Percentiles rank a stretch among this genome's conserved stretches.
These are phyloP conservation scores for Odontomachus brunneus DNA, from an alignment of 1,140 invertebrate species.

Conservation along the genomic window DNA sequence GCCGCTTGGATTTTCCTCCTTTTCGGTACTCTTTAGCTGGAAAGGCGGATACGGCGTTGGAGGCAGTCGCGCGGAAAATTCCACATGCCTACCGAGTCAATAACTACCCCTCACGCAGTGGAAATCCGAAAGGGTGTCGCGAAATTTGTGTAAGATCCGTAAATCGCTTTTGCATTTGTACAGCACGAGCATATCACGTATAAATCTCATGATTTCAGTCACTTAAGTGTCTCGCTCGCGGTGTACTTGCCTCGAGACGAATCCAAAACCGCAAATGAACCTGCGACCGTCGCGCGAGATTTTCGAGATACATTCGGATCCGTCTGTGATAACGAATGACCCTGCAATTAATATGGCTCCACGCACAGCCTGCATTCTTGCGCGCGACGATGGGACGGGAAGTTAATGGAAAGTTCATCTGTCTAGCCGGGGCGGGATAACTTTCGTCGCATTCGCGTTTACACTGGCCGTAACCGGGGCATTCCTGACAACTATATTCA, in stretches of 20 bases:
- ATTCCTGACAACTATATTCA: slow-evolving; percentile 67
- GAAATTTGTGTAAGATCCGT: no score
- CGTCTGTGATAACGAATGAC: no score
- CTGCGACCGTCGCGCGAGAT: neutral
- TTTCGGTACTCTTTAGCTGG: neutral
- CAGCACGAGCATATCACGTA: no score
- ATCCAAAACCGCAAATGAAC: no score
- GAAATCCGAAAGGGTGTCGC: no score
- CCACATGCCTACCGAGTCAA: neutral
- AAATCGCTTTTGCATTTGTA: no score
- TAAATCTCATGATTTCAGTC: no score
- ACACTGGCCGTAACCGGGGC: neutral
- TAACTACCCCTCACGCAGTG: neutral
- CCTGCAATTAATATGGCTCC: neutral
- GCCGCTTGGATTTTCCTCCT: slow-evolving; percentile 38
- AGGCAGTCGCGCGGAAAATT: neutral
- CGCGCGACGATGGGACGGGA: neutral
- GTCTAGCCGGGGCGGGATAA: neutral
- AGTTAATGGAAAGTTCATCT: slow-evolving; percentile 21
- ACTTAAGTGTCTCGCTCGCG: no score
- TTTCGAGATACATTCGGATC: neutral
- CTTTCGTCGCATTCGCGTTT: slow-evolving; percentile 9
- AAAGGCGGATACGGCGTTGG: neutral
- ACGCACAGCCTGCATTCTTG: neutral
- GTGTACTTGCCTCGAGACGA: no score